Conservation (phyloP, 2,113 vertebrate genomes). For the Artemisiospiza belli region DNA sequence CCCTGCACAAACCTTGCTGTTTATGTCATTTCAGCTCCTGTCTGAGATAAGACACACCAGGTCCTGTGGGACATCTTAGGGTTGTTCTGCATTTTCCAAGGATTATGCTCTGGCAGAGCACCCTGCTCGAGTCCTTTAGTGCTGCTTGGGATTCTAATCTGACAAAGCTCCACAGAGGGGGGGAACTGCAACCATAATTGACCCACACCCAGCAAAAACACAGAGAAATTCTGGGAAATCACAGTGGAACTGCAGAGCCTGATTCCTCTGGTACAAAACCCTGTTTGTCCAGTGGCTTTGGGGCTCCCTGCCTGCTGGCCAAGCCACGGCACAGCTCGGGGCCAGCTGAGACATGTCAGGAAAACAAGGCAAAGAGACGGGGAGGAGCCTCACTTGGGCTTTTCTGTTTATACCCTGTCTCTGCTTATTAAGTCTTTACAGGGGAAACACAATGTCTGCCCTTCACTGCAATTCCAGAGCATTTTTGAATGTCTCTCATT, state of each 20-base stretch:
- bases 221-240: conserved; percentile 26
- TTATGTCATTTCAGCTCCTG: conserved; percentile 10
- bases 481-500: neutral
- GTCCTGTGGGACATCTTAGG: neutral
- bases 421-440: neutral
- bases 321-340: neutral
- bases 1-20: neutral
- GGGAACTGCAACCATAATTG: conserved; percentile 19
- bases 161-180: neutral
- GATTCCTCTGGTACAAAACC: conserved; percentile 8
- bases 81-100: neutral
- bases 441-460: conserved; percentile 13
- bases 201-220: conserved; percentile 54
- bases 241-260: neutral
- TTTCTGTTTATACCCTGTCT: conserved; percentile 43
- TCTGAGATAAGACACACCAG: neutral
- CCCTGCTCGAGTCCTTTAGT: neutral
- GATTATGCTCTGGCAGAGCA: neutral
- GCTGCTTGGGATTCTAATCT: neutral
- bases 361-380: conserved; percentile 43
- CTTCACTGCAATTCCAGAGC: neutral
- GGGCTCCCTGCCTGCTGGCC: conserved; percentile 41
- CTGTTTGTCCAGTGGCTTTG: conserved; percentile 32
- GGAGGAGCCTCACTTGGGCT: neutral
- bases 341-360: conserved; percentile 65